Evolutionary conservation across 2,888 invertebrate genomes (phyloP), one percentile per base, ranked within the genome.

Genomic region (Malthinus seriepunctatus): DNA sequence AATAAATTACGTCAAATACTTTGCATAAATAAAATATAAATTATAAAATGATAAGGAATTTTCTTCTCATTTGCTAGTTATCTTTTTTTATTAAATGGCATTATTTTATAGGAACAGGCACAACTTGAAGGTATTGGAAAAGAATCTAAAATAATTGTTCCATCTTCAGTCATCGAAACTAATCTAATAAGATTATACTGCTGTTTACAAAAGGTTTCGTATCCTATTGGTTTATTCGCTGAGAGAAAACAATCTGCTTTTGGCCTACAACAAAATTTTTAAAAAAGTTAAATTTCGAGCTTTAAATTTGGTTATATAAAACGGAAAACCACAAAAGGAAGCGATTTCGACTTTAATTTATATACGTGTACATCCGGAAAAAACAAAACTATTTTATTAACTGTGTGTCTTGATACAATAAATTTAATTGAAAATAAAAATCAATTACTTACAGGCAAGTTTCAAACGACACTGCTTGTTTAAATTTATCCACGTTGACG

Each of bases 61-160:
- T n/a, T n/a, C n/a, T n/a, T n/a, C n/a, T n/a, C n/a, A n/a, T n/a
- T n/a, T n/a, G n/a, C n/a, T 5, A 23, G 23, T 23, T 23, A 23
- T 23, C 5, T 23, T 23, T 5, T 2, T 23, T 23, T 23, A 23
- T 23, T 23, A 23, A 23, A 23, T 5, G 23, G 23, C 23, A 23
- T 23, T 23, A 23, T 23, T 34, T 32, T 62, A 45, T 67, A 67
- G 8, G 66, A 54, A 47, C 64, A 65, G 2, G 64, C 65, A 47
- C 68, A 68, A 6, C 65, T 60, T 31, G 58, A 65, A n/a, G 68
- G 68, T 32, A 66, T 52, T 33, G 62, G 61, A 39, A 65, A 62
- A 34, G 44, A 39, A 15, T 64, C 64, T 49, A 65, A 62, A n/a
- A 54, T 51, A 9, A 67, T 44, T 11, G 62, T 56, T 15, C 62